A percentile compares a stretch with the other conserved stretches of the same genome.
These are phyloP conservation scores for Andrena camellia DNA, from an alignment of 2,888 invertebrate species.

Conservation along the genomic window DNA sequence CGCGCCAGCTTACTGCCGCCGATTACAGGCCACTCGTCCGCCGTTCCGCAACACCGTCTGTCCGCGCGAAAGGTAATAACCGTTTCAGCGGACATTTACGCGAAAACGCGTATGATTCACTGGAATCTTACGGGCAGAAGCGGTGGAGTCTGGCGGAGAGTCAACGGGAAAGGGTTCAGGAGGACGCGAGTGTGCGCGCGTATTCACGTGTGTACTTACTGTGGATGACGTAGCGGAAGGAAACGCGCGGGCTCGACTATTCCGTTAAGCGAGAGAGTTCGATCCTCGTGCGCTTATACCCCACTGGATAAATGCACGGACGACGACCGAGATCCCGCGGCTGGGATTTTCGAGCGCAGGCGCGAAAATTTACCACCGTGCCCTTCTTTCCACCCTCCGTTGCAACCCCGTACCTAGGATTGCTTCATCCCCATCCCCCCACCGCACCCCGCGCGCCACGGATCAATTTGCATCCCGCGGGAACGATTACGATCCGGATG, in stretches of 20 bases:
- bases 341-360: constrained; percentile 59
- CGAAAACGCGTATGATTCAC: background rate
- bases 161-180: background rate
- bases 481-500: background rate
- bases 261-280: constrained; percentile 71
- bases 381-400: constrained; percentile 31
- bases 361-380: constrained; percentile 51
- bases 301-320: constrained; percentile 39
- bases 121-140: background rate
- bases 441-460: background rate
- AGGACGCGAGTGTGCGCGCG: background rate
- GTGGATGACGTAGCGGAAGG: constrained; percentile 35
- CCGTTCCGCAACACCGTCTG: background rate
- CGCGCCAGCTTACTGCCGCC: background rate
- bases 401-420: constrained; percentile 26
- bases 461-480: background rate
- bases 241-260: constrained; percentile 64
- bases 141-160: background rate
- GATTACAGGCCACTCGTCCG: background rate
- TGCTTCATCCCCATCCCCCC: constrained; percentile 18
- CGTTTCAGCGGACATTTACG: background rate
- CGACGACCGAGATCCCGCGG: constrained; percentile 2
- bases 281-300: constrained; percentile 76
- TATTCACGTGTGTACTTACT: constrained; percentile 28
- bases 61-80: background rate